These are phyloP conservation scores for Labrus mixtus DNA, from an alignment of 2,113 vertebrate species.

Conservation along the genomic window DNA sequence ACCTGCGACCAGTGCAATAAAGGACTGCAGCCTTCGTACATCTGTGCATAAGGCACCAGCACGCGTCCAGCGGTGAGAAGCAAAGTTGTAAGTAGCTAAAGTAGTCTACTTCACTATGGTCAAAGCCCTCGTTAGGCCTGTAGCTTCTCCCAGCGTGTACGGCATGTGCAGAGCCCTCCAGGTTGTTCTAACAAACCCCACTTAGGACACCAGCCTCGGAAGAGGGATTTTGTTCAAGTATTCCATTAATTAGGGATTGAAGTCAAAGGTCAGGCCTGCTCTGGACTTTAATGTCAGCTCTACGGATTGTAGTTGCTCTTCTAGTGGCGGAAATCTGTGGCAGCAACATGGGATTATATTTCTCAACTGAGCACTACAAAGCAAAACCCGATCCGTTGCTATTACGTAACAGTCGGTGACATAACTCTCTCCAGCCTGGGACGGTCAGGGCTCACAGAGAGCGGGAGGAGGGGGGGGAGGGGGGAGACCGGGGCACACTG, in stretches of 20 bases:
- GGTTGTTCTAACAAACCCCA: no score
- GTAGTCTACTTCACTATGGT: no score
- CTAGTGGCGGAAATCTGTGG: conserved; percentile 50
- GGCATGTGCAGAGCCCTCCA: no score
- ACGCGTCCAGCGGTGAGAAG: no score
- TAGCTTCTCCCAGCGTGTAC: no score
- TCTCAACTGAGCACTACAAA: conserved; percentile 64
- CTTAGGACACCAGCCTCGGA: no score
- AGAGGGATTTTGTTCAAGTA: background rate
- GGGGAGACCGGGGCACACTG: conserved; percentile 26
- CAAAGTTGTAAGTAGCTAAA: no score
- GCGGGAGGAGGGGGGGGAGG: background rate
- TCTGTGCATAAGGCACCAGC: no score
- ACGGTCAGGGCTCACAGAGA: conserved; percentile 54
- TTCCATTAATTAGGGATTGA: background rate
- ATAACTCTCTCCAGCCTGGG: conserved; percentile 74
- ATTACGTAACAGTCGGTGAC: conserved; percentile 81
- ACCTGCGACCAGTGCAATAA: no score
- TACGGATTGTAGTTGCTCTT: conserved; percentile 47
- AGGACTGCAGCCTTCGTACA: no score
- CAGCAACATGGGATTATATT: conserved; percentile 72
- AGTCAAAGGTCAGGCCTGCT: background rate
- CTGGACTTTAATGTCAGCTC: background rate
- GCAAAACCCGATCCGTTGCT: conserved; percentile 74
- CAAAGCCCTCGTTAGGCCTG: no score